Base-by-base conservation (phyloP, 53 echinoderm and acorn worm species). In the Holothuria leucospilota region DNA sequence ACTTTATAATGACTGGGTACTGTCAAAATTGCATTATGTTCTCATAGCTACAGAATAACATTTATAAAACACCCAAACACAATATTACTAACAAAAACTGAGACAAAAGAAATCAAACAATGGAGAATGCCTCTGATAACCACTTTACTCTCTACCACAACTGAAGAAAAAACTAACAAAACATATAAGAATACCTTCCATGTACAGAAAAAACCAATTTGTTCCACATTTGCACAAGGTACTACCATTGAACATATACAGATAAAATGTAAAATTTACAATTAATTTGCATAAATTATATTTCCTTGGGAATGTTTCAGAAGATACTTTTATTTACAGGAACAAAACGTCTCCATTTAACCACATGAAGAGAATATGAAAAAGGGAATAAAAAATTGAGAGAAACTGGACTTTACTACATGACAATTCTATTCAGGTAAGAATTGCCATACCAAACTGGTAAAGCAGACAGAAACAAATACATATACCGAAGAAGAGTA, bases 251-350 rank as follows among this genome's bases (percentile, higher is more conserved):
- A 18, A 39, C 13, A 39, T 39, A 0, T 39, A 70, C 70, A 49
- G 25, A 75, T 75, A 49, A 75, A 75, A 75, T 75, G 51, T 75
- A 75, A 75, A 46, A 75, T 75, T 75, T 75, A 75, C 75, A 75
- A 21, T 49, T 75, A 46, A 75, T 75, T 75, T 75, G 75, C 75
- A 75, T 75, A 75, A 75, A 75, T 75, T 49, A 75, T 75, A 75
- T 52, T 49, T 75, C 75, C 75, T 49, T 52, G 52, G 75, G 75
- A 75, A 75, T 75, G 75, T 75, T 75, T 75, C 75, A 75, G 75
- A 75, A 75, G 75, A 75, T 75, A 75, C 75, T 26, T 75, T 21
- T 75, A 75, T 75, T 42, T 75, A 75, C 75, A 75, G 52, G 13
- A 67, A 39, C 69, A 6, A 49, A 26, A 53, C 23, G 21, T 39